phyloP scores from a whole-genome alignment of 1,140 invertebrate species.

The Choristoneura fumiferana region DNA sequence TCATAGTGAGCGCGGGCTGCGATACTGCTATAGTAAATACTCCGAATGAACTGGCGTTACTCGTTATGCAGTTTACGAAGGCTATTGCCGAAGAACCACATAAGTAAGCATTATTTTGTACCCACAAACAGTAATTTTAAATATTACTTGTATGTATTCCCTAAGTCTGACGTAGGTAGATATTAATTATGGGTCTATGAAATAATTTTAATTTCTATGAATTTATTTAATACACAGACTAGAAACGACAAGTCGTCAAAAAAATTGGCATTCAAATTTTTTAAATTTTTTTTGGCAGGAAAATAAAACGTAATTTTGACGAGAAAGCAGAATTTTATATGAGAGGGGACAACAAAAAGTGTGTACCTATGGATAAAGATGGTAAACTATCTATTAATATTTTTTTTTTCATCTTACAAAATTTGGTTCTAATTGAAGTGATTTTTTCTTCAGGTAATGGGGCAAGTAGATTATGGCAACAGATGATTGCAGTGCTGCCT shows the following conservation, averaged over 20 bases:
- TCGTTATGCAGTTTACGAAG: constrained; percentile 84
- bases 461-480: constrained; percentile 85
- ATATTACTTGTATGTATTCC: too few relatives aligned
- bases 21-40: constrained; percentile 76
- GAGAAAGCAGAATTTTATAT: constrained; percentile 82
- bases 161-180: too few relatives aligned
- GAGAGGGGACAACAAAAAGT: constrained; percentile 82
- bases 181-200: too few relatives aligned
- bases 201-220: too few relatives aligned
- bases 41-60: constrained; percentile 78
- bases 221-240: too few relatives aligned
- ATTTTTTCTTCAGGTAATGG: constrained; percentile 78
- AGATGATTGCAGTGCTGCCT: constrained; percentile 87
- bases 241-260: too few relatives aligned
- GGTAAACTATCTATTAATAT: too few relatives aligned
- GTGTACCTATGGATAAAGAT: constrained; percentile 83
- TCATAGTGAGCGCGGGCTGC: constrained; percentile 43
- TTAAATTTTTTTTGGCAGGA: constrained; percentile 54
- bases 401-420: too few relatives aligned
- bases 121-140: too few relatives aligned
- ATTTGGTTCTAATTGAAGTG: neutral
- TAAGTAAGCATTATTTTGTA: constrained; percentile 74
- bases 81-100: constrained; percentile 83
- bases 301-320: constrained; percentile 67
- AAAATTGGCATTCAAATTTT: too few relatives aligned